Conservation (phyloP, 2,797 vertebrate genomes). For the Poeciliopsis paucimaculata region DNA sequence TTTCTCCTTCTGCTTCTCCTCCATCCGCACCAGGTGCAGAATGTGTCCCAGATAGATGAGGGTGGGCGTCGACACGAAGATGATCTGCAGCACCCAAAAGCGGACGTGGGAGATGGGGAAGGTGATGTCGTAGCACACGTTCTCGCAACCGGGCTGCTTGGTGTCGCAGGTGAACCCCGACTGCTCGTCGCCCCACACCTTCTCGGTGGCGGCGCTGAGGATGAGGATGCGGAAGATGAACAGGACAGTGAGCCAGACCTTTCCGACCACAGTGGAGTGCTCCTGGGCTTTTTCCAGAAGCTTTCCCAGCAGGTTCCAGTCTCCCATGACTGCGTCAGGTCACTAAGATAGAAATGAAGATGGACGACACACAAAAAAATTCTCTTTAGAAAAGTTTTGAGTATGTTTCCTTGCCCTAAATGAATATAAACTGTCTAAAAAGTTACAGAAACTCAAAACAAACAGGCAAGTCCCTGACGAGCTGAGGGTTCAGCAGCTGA, state of each 20-base stretch:
- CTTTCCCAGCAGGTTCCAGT: conserved; percentile 89
- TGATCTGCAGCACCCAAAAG: conserved; percentile 93
- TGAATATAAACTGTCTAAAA: conserved; percentile 21
- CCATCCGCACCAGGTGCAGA: conserved; percentile 85
- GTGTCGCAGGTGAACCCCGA: conserved; percentile 90
- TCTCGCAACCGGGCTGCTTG: conserved; percentile 90
- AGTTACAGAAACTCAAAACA: conserved; percentile 29
- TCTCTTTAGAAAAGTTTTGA: background rate
- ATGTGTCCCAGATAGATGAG: conserved; percentile 90
- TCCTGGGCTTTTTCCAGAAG: conserved; percentile 89
- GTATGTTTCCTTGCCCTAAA: background rate
- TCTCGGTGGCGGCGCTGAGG: conserved; percentile 85
- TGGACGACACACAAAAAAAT: background rate
- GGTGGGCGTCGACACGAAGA: conserved; percentile 89
- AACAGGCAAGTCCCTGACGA: conserved; percentile 28
- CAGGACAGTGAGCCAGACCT: conserved; percentile 89
- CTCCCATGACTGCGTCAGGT: conserved; percentile 82
- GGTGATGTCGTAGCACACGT: conserved; percentile 89
- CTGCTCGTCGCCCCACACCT: conserved; percentile 89
- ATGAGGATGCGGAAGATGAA: conserved; percentile 90
- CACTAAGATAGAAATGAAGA: conserved; percentile 44
- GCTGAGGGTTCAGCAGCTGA: conserved; percentile 21
- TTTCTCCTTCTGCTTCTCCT: conserved; percentile 82
- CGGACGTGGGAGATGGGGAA: conserved; percentile 91
- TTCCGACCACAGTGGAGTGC: conserved; percentile 88